Evolutionary conservation across 2,888 invertebrate genomes (phyloP), one percentile per base, ranked within the genome.

Genomic region (Folsomia candida): DNA sequence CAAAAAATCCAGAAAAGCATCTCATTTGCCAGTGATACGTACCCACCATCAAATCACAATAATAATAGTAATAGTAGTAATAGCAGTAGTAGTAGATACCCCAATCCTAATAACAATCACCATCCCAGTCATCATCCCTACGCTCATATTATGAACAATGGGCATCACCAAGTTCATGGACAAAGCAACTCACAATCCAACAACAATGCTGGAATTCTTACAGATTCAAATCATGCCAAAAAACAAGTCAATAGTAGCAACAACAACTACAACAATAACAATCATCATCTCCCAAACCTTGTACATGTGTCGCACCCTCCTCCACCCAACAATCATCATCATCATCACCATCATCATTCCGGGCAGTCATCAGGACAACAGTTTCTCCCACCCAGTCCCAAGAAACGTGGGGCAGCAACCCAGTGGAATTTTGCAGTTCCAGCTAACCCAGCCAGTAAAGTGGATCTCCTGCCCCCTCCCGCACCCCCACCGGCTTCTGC

Each of bases 381-480:
- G 54, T 78, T 78, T 67, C 71, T 76, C 28, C 78, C 78, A 64
- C 78, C 78, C 58, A 78, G 76, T 76, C 78, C 78, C 51, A 78
- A 78, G 72, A 78, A 77, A 69, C 68, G 76, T 51, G n/a, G n/a
- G n/a, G n/a, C n/a, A n/a, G 71, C 74, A 57, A 70, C 70, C 71
- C 74, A 72, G 9, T 77, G 76, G 74, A 77, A 76, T 62, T 77
- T 76, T 67, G 73, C 76, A n/a, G 73, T 73, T 66, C 75, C 76
- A 60, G 71, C 74, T 24, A 71, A 69, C 51, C 75, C 75, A 9
- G 28, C 22, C 1, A 47, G 18, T 6, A 70, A 73, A 27, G 27
- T 68, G 2, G 24, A 69, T 2, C 69, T 62, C 58, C n/a, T n/a
- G n/a, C n/a, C n/a, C n/a, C n/a, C n/a, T n/a, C n/a, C n/a, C n/a